phyloP scores from a whole-genome alignment of 1,140 invertebrate species.

The Cecropterus lyciades region DNA sequence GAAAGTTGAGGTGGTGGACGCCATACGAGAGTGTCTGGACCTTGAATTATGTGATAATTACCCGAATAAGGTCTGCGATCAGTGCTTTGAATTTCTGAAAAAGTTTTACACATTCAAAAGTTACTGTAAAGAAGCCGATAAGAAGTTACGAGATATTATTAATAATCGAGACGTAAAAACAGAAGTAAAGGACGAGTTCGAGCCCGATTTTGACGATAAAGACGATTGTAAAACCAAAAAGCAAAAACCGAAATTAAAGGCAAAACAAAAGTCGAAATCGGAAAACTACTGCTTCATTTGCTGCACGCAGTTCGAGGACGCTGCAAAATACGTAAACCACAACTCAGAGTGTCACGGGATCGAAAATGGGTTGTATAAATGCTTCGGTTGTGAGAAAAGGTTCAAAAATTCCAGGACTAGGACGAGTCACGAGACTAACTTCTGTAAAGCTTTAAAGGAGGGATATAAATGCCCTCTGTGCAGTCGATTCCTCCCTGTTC shows the following conservation, averaged over 20 bases:
- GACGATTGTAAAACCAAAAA: neutral
- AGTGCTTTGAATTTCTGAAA: conserved; percentile 54
- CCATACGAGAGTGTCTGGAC: conserved; percentile 63
- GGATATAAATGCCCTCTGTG: conserved; percentile 68
- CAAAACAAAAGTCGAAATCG: conserved; percentile 46
- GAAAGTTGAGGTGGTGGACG: conserved; percentile 46
- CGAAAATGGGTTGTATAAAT: conserved; percentile 60
- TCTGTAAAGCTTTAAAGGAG: conserved; percentile 69
- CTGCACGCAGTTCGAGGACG: conserved; percentile 51
- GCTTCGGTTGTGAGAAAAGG: conserved; percentile 70
- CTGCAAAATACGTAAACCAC: conserved; percentile 50
- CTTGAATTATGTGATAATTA: conserved; percentile 47
- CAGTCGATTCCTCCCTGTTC: conserved; percentile 55
- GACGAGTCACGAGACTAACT: conserved; percentile 61
- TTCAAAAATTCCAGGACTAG: conserved; percentile 60
- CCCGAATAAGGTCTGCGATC: conserved; percentile 56
- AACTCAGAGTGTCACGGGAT: conserved; percentile 62
- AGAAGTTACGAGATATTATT: conserved; percentile 47
- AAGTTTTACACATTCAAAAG: conserved; percentile 60
- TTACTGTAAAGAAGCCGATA: conserved; percentile 57
- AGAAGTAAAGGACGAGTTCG: conserved; percentile 41
- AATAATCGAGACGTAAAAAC: conserved; percentile 33
- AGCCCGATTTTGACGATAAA: conserved; percentile 9
- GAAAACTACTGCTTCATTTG: conserved; percentile 67
- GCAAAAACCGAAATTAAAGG: conserved; percentile 43